These are phyloP conservation scores for Colossoma macropomum DNA, from an alignment of 2,113 vertebrate genomes.

Conservation along the genomic window DNA sequence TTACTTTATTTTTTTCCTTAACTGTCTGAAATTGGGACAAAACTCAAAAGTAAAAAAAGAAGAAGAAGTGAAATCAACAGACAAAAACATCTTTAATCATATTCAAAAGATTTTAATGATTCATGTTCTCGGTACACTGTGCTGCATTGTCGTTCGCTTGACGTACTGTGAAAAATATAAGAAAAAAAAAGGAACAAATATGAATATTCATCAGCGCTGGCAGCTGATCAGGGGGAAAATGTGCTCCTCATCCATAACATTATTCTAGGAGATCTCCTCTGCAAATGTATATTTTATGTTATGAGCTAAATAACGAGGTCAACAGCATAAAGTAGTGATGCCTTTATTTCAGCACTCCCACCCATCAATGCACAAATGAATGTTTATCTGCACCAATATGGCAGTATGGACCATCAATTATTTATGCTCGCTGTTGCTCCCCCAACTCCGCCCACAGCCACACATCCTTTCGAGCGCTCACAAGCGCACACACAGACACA, in stretches of 20 bases:
- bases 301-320: constrained; percentile 68
- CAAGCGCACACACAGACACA: not conserved
- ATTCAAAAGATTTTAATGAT: constrained; percentile 47
- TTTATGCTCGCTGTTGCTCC: constrained; percentile 49
- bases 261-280: constrained; percentile 10
- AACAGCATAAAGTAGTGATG: constrained; percentile 48
- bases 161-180: constrained; percentile 47
- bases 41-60: not conserved
- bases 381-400: constrained; percentile 47
- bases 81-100: constrained; percentile 41
- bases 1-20: not conserved
- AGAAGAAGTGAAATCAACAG: constrained; percentile 2
- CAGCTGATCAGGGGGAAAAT: constrained; percentile 56
- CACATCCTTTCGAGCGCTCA: constrained; percentile 26
- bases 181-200: constrained; percentile 44
- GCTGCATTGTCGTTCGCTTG: constrained; percentile 38
- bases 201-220: constrained; percentile 66
- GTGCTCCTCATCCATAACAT: constrained; percentile 55
- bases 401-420: constrained; percentile 53
- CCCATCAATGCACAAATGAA: constrained; percentile 30
- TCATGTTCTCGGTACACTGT: constrained; percentile 50
- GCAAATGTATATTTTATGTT: constrained; percentile 52
- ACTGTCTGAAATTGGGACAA: not conserved
- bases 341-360: constrained; percentile 31
- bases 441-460: constrained; percentile 20